These are phyloP conservation scores for Drosophila equinoxialis DNA, from an alignment of 1,140 invertebrate genomes.

Conservation along the genomic window DNA sequence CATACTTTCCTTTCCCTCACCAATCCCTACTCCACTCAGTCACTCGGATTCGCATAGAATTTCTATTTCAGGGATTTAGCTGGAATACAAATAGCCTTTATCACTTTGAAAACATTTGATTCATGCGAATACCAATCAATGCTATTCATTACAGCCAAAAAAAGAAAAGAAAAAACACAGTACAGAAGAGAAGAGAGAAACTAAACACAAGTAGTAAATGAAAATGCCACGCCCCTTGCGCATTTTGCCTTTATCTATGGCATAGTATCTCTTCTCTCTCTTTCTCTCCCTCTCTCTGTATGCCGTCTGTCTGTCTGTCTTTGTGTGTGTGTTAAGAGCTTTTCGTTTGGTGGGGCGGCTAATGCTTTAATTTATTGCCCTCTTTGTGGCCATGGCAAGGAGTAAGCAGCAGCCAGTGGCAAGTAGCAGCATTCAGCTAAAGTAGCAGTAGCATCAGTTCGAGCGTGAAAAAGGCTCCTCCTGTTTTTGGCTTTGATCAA, in stretches of 20 bases:
- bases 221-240: slow-evolving; percentile 19
- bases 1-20: neutral
- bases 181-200: slow-evolving; percentile 28
- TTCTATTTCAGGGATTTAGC: slow-evolving; percentile 7
- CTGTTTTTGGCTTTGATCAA: slow-evolving; percentile 62
- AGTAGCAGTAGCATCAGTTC: slow-evolving; percentile 28
- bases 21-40: neutral
- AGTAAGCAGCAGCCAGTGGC: slow-evolving; percentile 4
- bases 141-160: slow-evolving; percentile 51
- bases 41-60: neutral
- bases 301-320: neutral
- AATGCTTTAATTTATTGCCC: slow-evolving; percentile 65
- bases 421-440: slow-evolving; percentile 4
- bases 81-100: slow-evolving; percentile 34
- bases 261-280: slow-evolving; percentile 1
- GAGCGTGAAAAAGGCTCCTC: slow-evolving; percentile 53
- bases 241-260: slow-evolving; percentile 4
- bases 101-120: slow-evolving; percentile 56
- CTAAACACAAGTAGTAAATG: slow-evolving; percentile 43
- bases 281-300: neutral
- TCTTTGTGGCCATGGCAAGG: slow-evolving; percentile 38
- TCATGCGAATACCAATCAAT: slow-evolving; percentile 64
- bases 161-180: neutral
- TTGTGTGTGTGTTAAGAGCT: slow-evolving; percentile 49
- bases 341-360: slow-evolving; percentile 42